These are phyloP conservation scores for Rhaphigaster nebulosa DNA, from an alignment of 2,888 invertebrate species.

Conservation along the genomic window DNA sequence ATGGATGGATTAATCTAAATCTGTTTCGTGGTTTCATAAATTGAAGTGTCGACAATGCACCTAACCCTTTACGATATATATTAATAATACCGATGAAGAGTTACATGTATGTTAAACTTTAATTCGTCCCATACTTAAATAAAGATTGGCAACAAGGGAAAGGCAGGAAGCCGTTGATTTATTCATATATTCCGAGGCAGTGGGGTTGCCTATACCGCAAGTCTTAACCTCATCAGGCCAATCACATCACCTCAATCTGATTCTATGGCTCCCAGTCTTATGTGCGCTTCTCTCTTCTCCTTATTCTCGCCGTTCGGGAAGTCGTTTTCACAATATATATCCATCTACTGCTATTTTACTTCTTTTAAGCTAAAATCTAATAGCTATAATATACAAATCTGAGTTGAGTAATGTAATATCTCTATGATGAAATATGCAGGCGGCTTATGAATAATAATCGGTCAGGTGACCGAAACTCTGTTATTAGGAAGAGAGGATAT, in stretches of 20 bases:
- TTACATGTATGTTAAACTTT: not conserved
- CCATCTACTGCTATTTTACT: not conserved
- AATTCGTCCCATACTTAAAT: not conserved
- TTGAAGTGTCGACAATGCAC: too few species aligned
- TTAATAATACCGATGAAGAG: too few species aligned
- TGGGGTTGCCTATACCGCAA: not conserved
- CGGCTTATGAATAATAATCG: not conserved
- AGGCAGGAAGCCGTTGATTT: not conserved
- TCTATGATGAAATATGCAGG: not conserved
- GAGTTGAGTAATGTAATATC: too few species aligned
- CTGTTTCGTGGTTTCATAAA: too few species aligned
- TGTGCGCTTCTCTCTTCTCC: not conserved
- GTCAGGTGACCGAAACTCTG: not conserved
- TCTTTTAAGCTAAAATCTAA: not conserved
- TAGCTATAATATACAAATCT: too few species aligned
- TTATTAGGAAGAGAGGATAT: not conserved
- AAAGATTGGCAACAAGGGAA: not conserved
- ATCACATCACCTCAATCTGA: slow-evolving; percentile 26
- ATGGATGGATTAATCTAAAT: too few species aligned
- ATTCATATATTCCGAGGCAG: not conserved
- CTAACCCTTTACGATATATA: too few species aligned
- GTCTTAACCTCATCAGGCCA: slow-evolving; percentile 3
- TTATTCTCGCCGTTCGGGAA: not conserved
- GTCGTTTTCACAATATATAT: slow-evolving; percentile 4
- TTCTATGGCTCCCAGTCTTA: not conserved